These are phyloP conservation scores for Corythornis cristatus DNA, from an alignment of 2,113 vertebrate species.

Conservation along the genomic window DNA sequence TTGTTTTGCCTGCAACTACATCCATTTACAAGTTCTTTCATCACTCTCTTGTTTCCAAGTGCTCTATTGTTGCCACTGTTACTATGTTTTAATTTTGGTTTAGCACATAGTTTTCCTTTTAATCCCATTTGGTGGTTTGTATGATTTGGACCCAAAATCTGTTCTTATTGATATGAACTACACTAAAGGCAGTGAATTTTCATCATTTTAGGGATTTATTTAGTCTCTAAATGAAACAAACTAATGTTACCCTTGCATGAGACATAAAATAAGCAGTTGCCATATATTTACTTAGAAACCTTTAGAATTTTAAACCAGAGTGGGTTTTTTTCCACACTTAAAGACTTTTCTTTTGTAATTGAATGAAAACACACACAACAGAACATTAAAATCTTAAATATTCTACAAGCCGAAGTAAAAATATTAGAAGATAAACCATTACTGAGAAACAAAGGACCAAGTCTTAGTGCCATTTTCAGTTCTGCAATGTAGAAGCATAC, in stretches of 20 bases:
- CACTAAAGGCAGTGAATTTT: background rate
- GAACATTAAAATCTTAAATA: background rate
- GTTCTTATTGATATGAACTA: background rate
- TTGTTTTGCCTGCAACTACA: background rate
- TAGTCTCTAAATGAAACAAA: background rate
- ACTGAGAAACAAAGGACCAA: background rate
- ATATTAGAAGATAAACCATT: background rate
- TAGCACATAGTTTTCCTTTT: conserved; percentile 27
- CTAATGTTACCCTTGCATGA: background rate
- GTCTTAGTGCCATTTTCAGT: background rate
- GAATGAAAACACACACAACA: background rate
- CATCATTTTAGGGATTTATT: background rate
- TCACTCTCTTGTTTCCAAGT: background rate
- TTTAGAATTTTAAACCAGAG: background rate
- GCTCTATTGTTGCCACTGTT: conserved; percentile 38
- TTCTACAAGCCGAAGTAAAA: background rate
- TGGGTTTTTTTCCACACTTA: background rate
- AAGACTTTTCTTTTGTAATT: background rate
- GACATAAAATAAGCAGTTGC: background rate
- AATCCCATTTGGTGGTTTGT: background rate
- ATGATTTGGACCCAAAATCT: background rate
- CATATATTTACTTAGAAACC: background rate
- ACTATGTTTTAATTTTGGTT: conserved; percentile 44
- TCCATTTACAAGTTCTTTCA: conserved; percentile 22
- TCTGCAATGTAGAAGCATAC: background rate